These are phyloP conservation scores for Apoderus coryli DNA, from an alignment of 2,888 invertebrate species.

Conservation along the genomic window DNA sequence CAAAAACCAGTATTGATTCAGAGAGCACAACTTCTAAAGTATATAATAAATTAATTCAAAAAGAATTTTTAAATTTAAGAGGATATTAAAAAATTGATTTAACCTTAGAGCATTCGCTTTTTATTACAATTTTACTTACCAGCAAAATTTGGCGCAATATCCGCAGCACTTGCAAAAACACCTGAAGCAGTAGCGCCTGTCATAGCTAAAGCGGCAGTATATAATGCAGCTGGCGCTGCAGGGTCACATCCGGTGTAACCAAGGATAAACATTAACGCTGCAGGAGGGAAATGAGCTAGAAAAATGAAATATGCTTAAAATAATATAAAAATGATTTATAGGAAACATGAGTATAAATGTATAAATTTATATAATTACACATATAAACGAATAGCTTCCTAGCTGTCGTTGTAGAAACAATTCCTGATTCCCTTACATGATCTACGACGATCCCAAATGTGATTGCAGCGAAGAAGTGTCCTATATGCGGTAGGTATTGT, in stretches of 20 bases:
- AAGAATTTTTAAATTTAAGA: no score
- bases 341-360: not conserved
- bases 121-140: conserved; percentile 19
- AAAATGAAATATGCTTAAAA: no score
- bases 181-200: conserved; percentile 44
- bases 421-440: conserved; percentile 37
- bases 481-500: conserved; percentile 40
- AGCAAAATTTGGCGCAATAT: conserved; percentile 40
- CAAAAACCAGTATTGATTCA: no score
- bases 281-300: conserved; percentile 42
- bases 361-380: conserved; percentile 30
- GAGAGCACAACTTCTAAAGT: no score
- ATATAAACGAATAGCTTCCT: conserved; percentile 42
- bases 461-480: conserved; percentile 41
- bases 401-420: conserved; percentile 41
- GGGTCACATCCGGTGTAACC: conserved; percentile 45
- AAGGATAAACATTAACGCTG: conserved; percentile 41
- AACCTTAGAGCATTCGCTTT: no score
- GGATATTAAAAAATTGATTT: no score
- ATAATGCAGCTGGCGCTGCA: conserved; percentile 39
- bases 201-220: conserved; percentile 40
- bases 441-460: conserved; percentile 42
- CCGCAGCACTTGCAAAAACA: conserved; percentile 42
- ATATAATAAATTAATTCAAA: no score
- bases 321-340: not conserved